Percentiles rank a stretch among this genome's conserved stretches.
These are phyloP conservation scores for Rutpela maculata DNA, from an alignment of 2,888 invertebrate genomes.

Conservation along the genomic window DNA sequence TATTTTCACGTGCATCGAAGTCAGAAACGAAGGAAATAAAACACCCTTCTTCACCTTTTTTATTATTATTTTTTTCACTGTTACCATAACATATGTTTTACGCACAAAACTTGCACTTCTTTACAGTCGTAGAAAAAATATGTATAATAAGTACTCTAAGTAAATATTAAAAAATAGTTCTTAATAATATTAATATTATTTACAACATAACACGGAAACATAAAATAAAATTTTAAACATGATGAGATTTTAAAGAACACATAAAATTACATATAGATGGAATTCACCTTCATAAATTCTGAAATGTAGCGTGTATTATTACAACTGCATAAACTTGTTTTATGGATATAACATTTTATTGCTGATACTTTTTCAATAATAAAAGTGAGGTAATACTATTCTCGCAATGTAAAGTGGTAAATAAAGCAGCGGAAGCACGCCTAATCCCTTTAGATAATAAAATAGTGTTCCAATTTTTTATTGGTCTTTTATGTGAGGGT, in stretches of 20 bases:
- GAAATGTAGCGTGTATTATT: slow-evolving; percentile 30
- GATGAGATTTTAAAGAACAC: slow-evolving; percentile 11
- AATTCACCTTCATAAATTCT: slow-evolving; percentile 7
- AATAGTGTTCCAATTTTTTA: slow-evolving; percentile 25
- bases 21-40: too few species aligned
- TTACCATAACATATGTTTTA: too few species aligned
- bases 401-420: slow-evolving; percentile 33
- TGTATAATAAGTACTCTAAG: too few species aligned
- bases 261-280: slow-evolving; percentile 7
- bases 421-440: slow-evolving; percentile 2
- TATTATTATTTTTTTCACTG: too few species aligned
- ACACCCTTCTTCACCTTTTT: too few species aligned
- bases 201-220: too few species aligned
- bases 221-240: slow-evolving; percentile 5
- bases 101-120: too few species aligned
- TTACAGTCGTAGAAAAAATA: too few species aligned
- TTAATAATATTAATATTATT: too few species aligned
- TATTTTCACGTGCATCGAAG: too few species aligned
- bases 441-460: slow-evolving; percentile 14
- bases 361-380: slow-evolving; percentile 31
- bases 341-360: slow-evolving; percentile 34
- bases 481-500: background rate
- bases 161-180: too few species aligned
- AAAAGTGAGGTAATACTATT: slow-evolving; percentile 22
- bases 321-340: slow-evolving; percentile 40